Evolutionary conservation across 1,140 invertebrate genomes (phyloP).

Genomic region (Marisa cornuarietis): DNA sequence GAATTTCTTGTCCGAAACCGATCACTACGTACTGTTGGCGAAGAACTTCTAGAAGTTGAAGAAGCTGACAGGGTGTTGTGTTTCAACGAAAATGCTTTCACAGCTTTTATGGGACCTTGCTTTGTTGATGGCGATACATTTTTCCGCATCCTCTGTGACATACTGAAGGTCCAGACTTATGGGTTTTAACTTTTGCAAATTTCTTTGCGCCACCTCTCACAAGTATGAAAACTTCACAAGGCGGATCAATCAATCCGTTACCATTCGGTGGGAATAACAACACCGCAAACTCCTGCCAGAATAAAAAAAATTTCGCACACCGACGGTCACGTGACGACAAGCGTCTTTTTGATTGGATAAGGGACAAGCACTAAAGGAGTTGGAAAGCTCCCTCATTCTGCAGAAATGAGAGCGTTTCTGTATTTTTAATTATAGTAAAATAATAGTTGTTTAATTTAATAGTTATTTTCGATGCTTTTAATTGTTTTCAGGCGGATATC

Average conservation of each 20-base stretch:
- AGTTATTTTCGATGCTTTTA: not conserved
- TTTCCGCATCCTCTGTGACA: slow-evolving; percentile 43
- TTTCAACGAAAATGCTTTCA: slow-evolving; percentile 47
- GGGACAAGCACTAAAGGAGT: not conserved
- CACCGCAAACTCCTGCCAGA: not conserved
- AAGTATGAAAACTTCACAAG: not conserved
- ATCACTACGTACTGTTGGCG: slow-evolving; percentile 33
- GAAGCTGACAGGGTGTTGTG: slow-evolving; percentile 27
- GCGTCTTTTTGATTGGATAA: slow-evolving; percentile 19
- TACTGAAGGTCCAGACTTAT: not conserved
- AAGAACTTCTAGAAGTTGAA: slow-evolving; percentile 36
- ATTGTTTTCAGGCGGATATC: not conserved
- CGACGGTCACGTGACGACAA: slow-evolving; percentile 18
- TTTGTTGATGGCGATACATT: slow-evolving; percentile 49
- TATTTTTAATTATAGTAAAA: not conserved
- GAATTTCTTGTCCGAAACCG: slow-evolving; percentile 38
- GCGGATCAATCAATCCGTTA: not conserved
- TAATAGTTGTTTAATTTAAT: not conserved
- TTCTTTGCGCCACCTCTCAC: not conserved
- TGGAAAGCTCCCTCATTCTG: slow-evolving; percentile 11
- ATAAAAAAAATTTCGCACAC: slow-evolving; percentile 28
- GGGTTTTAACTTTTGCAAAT: slow-evolving; percentile 21
- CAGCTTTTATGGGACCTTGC: slow-evolving; percentile 53
- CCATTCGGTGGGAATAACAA: not conserved
- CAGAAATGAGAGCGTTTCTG: not conserved